Base-by-base conservation (phyloP, 2,797 vertebrate species). In the Crax fasciolata region DNA sequence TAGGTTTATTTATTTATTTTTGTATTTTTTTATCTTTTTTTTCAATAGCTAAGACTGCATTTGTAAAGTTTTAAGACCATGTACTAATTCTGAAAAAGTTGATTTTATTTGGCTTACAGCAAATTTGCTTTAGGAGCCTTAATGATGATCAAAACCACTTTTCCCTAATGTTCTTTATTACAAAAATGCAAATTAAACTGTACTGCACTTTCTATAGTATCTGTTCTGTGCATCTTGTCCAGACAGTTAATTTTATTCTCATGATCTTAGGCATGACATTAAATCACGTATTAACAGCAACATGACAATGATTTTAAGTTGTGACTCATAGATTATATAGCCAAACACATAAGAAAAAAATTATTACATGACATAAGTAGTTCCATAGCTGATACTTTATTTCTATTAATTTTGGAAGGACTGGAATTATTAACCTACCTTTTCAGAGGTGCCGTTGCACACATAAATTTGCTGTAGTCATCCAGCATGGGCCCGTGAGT, bases 401-500 rank as follows among this genome's bases (percentile, higher is more conserved):
- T 66, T 41, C 35, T 44, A 27, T n/a, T 76, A 11, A 48, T 61
- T 89, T 84, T 48, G 49, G 38, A 89, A 83, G 28, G 51, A 71
- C 58, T 90, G 44, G 38, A 88, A 39, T 91, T 83, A 43, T 41
- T n/a, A 5, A 73, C 96, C 84, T 98, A 99, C 99, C 99, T 99
- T 97, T 98, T 98, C 57, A 98, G 93, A 27, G 97, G 95, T 88
- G 98, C 96, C 32, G 92, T 98, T 95, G 96, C 98, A 61, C 99
- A 99, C 27, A 99, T 97, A 95, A 98, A 98, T 93, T 98, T 98
- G 97, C 98, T 99, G 94, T 99, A 99, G 62, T 98, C 98, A 57
- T 99, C 99, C 96, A 99, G 98, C 80, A 99, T 96, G 5, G 98
- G 94, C 24, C 98, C 98, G 3, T 99, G 99, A 17, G 98, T 99